These are phyloP conservation scores for Camponotus vicinus DNA, from an alignment of 1,140 invertebrate genomes.

Conservation along the genomic window DNA sequence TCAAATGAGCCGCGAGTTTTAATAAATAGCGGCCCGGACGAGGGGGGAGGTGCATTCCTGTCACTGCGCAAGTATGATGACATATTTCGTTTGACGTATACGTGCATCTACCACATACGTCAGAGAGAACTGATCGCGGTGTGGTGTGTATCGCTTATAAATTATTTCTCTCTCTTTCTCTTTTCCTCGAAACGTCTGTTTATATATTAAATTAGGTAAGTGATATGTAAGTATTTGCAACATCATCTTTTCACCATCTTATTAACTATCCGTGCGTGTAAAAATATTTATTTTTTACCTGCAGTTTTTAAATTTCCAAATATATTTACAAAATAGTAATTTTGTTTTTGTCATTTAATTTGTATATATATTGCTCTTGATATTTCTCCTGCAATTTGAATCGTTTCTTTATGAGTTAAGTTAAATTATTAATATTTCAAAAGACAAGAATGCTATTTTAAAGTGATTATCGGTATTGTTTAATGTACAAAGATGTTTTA, in stretches of 20 bases:
- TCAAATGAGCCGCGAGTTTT: slow-evolving; percentile 20
- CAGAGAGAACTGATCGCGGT: slow-evolving; percentile 15
- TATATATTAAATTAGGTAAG: not conserved
- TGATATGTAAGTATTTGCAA: not conserved
- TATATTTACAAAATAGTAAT: not conserved
- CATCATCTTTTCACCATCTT: not conserved
- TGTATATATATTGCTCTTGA: not conserved
- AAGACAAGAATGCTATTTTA: not conserved
- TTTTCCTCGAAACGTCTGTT: not conserved
- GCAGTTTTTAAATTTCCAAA: not conserved
- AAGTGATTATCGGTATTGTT: slow-evolving; percentile 41
- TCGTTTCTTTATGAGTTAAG: not conserved
- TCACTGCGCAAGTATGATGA: not conserved
- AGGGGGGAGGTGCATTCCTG: too few relatives aligned
- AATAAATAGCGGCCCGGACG: not conserved
- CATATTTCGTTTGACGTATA: slow-evolving; percentile 13
- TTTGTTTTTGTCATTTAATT: not conserved
- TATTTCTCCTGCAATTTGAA: not conserved
- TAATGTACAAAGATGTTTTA: slow-evolving; percentile 31
- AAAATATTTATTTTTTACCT: not conserved
- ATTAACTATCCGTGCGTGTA: not conserved
- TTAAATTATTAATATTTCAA: slow-evolving; percentile 17
- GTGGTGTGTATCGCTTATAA: not conserved
- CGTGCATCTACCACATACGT: not conserved
- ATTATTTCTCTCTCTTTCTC: too few relatives aligned